Base-by-base conservation (phyloP, 2,888 invertebrate species). In the Ophion obscuratus region DNA sequence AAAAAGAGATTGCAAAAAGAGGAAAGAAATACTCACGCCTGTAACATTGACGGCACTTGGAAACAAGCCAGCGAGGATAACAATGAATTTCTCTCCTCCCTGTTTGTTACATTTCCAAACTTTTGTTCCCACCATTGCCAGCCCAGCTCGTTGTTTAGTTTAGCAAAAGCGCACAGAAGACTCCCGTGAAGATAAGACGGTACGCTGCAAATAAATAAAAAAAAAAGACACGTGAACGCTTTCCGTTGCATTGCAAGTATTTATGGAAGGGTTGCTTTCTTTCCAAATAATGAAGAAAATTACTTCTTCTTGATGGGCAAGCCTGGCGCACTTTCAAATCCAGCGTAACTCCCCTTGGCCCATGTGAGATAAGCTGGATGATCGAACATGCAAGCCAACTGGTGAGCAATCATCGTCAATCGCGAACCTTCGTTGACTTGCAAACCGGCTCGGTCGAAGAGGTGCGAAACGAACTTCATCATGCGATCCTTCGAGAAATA, bases 41-140 rank as follows among this genome's bases (percentile, higher is more conserved):
- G 92, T 40, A 93, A 82, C 75, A 93, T 90, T 91, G 92, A 92
- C 0, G 92, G 90, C 10, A 89, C 89, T 84, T 93, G 91, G 79
- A 93, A 93, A 74, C 93, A 93, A 10, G 92, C 91, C 47, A 92
- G 87, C n/a, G 92, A 90, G 5, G 91, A 91, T n/a, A 93, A 81
- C 44, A 93, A 78, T 53, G 90, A 90, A 76, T 90, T 88, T 67
- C 88, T 93, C 75, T 92, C 92, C 44, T 92, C 92, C 24, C 88
- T 83, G 64, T 91, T 90, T 44, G 84, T 87, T 9, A 87, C 87
- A 17, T 87, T 87, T 4, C 68, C 87, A 68, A 88, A 88, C 84
- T 89, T 91, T 66, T 90, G 85, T 66, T 89, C 87, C 71, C 92
- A 87, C 77, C 91, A 92, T 78, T 89, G 88, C 90, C 92, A 91